These are phyloP conservation scores for Seriola quinqueradiata DNA, from an alignment of 2,113 vertebrate species.

Conservation along the genomic window DNA sequence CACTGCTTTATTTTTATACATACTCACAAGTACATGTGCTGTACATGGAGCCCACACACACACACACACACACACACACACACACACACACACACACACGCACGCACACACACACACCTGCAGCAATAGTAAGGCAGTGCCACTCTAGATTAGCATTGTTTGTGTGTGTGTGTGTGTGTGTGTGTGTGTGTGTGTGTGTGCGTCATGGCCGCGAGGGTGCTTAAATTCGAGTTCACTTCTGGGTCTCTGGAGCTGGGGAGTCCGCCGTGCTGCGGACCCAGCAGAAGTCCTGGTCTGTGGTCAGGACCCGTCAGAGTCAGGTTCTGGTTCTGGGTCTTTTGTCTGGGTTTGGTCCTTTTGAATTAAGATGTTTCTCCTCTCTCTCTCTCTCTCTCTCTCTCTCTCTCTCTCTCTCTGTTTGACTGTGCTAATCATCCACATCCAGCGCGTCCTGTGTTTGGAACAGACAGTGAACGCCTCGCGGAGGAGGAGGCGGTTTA, in stretches of 20 bases:
- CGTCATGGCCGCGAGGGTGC: neutral
- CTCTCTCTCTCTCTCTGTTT: neutral
- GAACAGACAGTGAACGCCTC: no score
- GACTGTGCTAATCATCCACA: neutral
- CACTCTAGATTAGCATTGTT: neutral
- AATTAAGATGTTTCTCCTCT: no score
- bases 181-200: neutral
- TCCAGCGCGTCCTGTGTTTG: neutral
- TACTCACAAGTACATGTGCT: neutral
- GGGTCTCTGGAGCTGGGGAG: neutral
- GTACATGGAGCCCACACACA: neutral
- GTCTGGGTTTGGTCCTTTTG: no score
- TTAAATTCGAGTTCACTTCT: no score
- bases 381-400: no score
- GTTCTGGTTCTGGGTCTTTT: no score
- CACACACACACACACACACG: neutral
- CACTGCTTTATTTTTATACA: neutral
- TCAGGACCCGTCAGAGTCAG: neutral
- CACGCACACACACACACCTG: neutral
- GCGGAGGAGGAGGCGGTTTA: neutral
- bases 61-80: neutral
- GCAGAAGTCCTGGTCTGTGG: neutral
- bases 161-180: constrained; percentile 2
- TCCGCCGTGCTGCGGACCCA: neutral
- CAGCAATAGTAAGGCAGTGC: constrained; percentile 2